Conservation (phyloP, 2,113 vertebrate genomes). For the Brachionichthys hirsutus region DNA sequence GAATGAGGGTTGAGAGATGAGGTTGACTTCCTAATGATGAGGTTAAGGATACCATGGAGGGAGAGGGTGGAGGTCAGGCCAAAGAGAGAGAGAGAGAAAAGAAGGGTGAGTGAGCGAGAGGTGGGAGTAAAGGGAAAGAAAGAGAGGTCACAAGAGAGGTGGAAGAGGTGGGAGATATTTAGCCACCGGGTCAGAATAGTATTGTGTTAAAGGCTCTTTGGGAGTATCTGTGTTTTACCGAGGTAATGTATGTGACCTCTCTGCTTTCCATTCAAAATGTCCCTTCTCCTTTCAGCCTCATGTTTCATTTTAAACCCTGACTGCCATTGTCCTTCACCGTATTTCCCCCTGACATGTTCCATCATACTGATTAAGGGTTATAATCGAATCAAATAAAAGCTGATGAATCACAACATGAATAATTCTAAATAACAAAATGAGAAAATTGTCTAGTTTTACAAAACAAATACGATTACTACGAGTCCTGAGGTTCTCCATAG, state of each 20-base stretch:
- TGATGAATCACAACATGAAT: neutral
- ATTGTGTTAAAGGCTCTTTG: slow-evolving; percentile 51
- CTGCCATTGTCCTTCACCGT: neutral
- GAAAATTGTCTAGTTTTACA: no score
- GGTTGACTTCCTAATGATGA: slow-evolving; percentile 65
- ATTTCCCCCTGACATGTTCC: neutral
- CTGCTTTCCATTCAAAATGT: slow-evolving; percentile 22
- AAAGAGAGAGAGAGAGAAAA: slow-evolving; percentile 36
- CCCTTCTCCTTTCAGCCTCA: slow-evolving; percentile 1
- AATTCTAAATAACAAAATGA: neutral
- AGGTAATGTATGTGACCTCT: slow-evolving; percentile 36
- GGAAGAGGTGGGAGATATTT: slow-evolving; percentile 31
- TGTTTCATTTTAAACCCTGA: slow-evolving; percentile 9
- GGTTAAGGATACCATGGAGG: slow-evolving; percentile 64
- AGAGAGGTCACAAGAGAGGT: slow-evolving; percentile 32
- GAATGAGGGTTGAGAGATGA: slow-evolving; percentile 42
- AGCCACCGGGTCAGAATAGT: slow-evolving; percentile 40
- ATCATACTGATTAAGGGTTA: neutral
- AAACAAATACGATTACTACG: no score
- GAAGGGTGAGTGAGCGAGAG: slow-evolving; percentile 36
- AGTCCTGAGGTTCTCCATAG: no score
- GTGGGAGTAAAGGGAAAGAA: slow-evolving; percentile 59
- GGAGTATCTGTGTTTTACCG: slow-evolving; percentile 37
- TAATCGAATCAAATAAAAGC: neutral
- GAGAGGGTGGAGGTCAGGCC: slow-evolving; percentile 48